Evolutionary conservation across 1,140 invertebrate genomes (phyloP).

Genomic region (Orchestia grillus): DNA sequence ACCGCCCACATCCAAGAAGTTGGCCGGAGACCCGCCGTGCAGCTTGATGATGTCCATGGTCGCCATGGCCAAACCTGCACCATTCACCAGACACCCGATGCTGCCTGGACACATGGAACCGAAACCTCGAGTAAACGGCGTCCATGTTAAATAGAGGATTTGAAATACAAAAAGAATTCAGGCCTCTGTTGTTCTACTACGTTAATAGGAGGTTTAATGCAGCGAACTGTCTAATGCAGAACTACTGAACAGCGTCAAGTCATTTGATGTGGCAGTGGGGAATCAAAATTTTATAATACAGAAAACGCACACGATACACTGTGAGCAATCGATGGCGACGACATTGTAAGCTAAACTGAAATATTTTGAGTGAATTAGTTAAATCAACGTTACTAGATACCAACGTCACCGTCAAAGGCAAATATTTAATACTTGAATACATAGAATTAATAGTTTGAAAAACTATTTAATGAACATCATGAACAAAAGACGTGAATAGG

Average conservation of each 20-base stretch:
- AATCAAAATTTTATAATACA: background rate
- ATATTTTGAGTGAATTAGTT: too few relatives aligned
- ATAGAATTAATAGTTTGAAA: too few relatives aligned
- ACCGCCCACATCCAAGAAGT: constrained; percentile 96
- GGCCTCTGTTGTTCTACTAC: background rate
- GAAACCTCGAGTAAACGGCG: background rate
- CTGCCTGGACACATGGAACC: constrained; percentile 68
- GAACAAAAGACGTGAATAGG: too few relatives aligned
- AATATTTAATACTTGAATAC: too few relatives aligned
- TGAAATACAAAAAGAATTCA: background rate
- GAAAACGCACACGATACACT: too few relatives aligned
- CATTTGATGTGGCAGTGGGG: background rate
- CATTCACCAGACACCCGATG: constrained; percentile 84
- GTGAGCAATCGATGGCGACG: too few relatives aligned
- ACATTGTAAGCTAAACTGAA: too few relatives aligned
- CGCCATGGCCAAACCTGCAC: constrained; percentile 97
- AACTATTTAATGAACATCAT: too few relatives aligned
- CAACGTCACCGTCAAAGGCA: background rate
- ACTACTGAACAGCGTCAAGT: background rate
- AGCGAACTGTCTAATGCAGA: background rate
- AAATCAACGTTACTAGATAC: background rate
- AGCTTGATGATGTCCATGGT: constrained; percentile 98
- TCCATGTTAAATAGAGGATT: too few relatives aligned
- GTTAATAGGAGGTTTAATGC: background rate
- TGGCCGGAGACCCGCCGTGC: constrained; percentile 93